phyloP scores from a whole-genome alignment of 2,888 invertebrate species.

The Platycheirus rosarum region DNA sequence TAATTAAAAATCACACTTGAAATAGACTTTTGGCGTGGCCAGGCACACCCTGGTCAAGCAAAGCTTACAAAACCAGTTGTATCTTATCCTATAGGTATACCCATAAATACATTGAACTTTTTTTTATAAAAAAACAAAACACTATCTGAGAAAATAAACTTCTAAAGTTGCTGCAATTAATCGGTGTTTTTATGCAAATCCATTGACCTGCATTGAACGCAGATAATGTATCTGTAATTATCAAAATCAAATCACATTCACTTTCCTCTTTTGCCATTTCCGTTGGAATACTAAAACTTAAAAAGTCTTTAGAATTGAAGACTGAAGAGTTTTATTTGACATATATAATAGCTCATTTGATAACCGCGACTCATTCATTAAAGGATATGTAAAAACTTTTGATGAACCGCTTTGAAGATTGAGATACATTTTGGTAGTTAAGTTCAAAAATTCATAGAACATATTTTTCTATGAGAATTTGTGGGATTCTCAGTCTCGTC shows the following conservation, averaged over 20 bases:
- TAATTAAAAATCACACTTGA: constrained; percentile 52
- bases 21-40: constrained; percentile 6
- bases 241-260: constrained; percentile 27
- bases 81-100: constrained; percentile 11
- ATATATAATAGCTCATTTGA: constrained; percentile 56
- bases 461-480: too few species aligned
- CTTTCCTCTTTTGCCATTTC: constrained; percentile 54
- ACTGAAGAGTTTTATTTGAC: constrained; percentile 57
- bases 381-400: constrained; percentile 12
- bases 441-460: constrained; percentile 4
- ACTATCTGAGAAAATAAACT: background rate
- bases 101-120: background rate
- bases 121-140: constrained; percentile 7
- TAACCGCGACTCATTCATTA: background rate
- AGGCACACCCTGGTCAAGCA: constrained; percentile 30
- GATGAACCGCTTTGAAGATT: constrained; percentile 22
- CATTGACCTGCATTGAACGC: constrained; percentile 64
- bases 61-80: constrained; percentile 13
- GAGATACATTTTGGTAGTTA: background rate
- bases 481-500: constrained; percentile 3
- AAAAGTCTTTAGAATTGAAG: constrained; percentile 26
- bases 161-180: constrained; percentile 58
- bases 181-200: constrained; percentile 69
- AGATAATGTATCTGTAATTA: constrained; percentile 43
- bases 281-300: constrained; percentile 52